These are phyloP conservation scores for Operophtera brumata DNA, from an alignment of 2,888 invertebrate species.

Conservation along the genomic window DNA sequence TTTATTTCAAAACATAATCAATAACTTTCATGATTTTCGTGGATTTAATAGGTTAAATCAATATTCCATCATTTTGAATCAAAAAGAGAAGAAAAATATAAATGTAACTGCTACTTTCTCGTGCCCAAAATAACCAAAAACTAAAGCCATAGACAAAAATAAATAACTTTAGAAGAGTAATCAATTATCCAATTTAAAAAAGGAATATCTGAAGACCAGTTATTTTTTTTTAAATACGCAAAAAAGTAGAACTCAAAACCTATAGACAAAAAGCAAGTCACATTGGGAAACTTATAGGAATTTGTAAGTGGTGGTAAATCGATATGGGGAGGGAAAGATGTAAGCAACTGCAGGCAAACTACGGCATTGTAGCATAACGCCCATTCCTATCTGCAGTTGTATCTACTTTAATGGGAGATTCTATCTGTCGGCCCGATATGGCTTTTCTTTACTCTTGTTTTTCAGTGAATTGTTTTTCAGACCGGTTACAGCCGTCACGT, in stretches of 20 bases:
- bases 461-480: not conserved
- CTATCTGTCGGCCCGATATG: slow-evolving; percentile 25
- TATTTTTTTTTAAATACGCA: too few species aligned
- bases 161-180: not conserved
- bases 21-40: not conserved
- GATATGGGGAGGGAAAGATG: slow-evolving; percentile 72
- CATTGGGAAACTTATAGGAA: slow-evolving; percentile 41
- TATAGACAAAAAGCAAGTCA: slow-evolving; percentile 22
- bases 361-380: slow-evolving; percentile 73
- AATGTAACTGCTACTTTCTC: too few species aligned
- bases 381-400: slow-evolving; percentile 71
- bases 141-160: not conserved
- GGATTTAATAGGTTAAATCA: not conserved
- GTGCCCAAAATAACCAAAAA: too few species aligned
- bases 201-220: not conserved
- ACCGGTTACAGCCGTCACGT: not conserved
- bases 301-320: slow-evolving; percentile 60
- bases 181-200: not conserved
- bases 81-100: not conserved
- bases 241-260: not conserved
- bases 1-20: not conserved
- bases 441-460: slow-evolving; percentile 6
- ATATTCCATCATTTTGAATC: not conserved
- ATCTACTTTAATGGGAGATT: slow-evolving; percentile 34
- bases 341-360: slow-evolving; percentile 74